Conservation (phyloP, 2,113 vertebrate genomes). For the Amazona guildingii region DNA sequence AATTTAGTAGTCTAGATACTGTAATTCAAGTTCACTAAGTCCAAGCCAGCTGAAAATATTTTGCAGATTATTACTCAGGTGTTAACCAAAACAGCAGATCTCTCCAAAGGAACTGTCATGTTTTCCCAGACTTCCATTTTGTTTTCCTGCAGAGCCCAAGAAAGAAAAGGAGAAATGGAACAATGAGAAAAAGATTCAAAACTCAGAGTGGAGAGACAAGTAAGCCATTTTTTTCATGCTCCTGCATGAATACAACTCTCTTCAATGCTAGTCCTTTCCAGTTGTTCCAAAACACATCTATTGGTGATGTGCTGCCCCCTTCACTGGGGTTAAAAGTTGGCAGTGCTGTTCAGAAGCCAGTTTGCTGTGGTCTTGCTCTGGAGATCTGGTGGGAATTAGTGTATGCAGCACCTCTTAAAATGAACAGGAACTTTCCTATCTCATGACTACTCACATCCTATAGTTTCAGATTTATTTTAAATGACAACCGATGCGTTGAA, state of each 20-base stretch:
- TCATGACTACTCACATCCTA: neutral
- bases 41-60: neutral
- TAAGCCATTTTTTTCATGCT: neutral
- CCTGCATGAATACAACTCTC: neutral
- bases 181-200: neutral
- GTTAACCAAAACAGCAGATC: neutral
- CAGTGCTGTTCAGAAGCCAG: neutral
- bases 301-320: neutral
- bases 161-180: neutral
- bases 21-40: neutral
- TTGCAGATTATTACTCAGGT: neutral
- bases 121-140: neutral
- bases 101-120: neutral
- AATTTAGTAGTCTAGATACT: neutral
- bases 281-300: neutral
- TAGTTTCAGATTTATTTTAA: neutral
- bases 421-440: neutral
- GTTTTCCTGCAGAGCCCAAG: neutral
- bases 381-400: neutral
- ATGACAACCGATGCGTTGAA: neutral
- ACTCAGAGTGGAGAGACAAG: neutral
- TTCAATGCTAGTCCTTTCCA: neutral
- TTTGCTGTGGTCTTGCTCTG: neutral
- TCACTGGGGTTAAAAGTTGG: neutral
- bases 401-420: neutral